Evolutionary conservation across 2,797 vertebrate species (phyloP).

Genomic region (Hydrophis major): DNA sequence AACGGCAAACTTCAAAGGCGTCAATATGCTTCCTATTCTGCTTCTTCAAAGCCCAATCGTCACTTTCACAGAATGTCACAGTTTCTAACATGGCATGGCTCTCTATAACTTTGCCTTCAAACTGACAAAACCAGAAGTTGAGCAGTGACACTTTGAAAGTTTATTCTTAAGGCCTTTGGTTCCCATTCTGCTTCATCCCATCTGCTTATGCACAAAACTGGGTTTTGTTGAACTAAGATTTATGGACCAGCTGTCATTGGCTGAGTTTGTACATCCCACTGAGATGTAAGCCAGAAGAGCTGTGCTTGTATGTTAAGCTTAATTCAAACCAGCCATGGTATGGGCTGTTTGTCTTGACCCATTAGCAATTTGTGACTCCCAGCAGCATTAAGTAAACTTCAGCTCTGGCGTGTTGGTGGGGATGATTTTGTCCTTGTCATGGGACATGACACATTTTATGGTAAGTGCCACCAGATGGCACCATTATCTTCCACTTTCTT

Average conservation of each 20-base stretch:
- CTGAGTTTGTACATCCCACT: background rate
- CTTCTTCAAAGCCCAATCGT: background rate
- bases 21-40: background rate
- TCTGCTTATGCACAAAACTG: background rate
- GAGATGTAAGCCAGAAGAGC: background rate
- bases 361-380: background rate
- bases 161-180: background rate
- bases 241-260: background rate
- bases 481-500: background rate
- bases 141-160: background rate
- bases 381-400: background rate
- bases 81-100: background rate
- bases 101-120: background rate
- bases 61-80: background rate
- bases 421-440: background rate
- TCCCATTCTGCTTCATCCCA: background rate
- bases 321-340: background rate
- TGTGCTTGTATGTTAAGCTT: background rate
- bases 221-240: background rate
- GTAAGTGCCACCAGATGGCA: slow-evolving; percentile 28
- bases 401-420: background rate
- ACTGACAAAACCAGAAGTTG: background rate
- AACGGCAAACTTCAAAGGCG: background rate
- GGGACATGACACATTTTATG: background rate
- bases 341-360: background rate